A percentile compares a stretch with the other conserved stretches of the same genome.
phyloP scores from a whole-genome alignment of 2,888 invertebrate genomes.

The Rhorus exstirpatorius region DNA sequence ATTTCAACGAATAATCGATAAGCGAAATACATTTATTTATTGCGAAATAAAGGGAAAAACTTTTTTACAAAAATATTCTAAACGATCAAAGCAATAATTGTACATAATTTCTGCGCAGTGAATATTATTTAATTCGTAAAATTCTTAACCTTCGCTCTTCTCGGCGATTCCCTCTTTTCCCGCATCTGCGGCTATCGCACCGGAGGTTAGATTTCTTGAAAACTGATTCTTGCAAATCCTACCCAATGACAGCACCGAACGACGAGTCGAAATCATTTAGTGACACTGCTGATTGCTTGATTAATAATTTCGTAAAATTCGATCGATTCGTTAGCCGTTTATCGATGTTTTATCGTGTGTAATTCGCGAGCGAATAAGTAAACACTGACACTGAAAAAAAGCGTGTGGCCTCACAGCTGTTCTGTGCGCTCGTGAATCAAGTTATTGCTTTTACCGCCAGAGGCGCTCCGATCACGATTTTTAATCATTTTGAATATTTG shows the following conservation, averaged over 20 bases:
- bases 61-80: too few species aligned
- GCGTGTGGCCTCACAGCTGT: too few species aligned
- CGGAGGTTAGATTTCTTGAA: slow-evolving; percentile 64
- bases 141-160: slow-evolving; percentile 53
- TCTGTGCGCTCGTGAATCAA: neutral
- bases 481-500: neutral
- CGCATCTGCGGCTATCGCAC: slow-evolving; percentile 30
- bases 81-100: too few species aligned
- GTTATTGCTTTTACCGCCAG: neutral
- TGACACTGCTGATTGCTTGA: neutral
- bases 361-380: neutral
- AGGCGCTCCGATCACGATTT: neutral
- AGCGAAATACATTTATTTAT: too few species aligned
- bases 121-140: neutral
- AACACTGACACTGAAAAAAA: neutral
- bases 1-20: too few species aligned
- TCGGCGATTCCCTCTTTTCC: slow-evolving; percentile 47
- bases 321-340: neutral
- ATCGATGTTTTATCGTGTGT: neutral
- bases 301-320: slow-evolving; percentile 14
- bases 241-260: slow-evolving; percentile 60
- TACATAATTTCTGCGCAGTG: too few species aligned
- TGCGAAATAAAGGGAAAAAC: too few species aligned
- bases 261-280: slow-evolving; percentile 67
- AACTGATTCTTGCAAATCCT: slow-evolving; percentile 55